These are phyloP conservation scores for Saimiri boliviensis DNA, from an alignment of 2,113 vertebrate species.

Conservation along the genomic window DNA sequence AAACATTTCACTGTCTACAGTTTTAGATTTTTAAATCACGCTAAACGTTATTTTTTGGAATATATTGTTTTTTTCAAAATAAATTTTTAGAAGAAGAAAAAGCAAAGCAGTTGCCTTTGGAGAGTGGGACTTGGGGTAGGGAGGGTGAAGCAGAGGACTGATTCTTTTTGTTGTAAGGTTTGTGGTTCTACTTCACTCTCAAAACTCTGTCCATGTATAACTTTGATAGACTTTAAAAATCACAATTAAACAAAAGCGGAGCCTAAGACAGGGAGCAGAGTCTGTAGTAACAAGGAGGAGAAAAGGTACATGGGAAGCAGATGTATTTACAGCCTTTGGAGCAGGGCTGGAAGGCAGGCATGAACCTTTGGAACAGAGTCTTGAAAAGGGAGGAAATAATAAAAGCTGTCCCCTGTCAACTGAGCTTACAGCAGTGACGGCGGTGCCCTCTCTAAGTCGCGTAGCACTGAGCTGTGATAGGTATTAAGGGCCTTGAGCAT, in stretches of 20 bases:
- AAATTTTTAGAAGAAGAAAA: not conserved
- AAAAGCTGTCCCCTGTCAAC: not conserved
- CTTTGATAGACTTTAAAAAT: not conserved
- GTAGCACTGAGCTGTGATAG: not conserved
- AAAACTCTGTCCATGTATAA: not conserved
- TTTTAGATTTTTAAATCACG: slow-evolving; percentile 5
- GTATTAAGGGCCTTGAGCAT: not conserved
- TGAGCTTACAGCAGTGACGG: not conserved
- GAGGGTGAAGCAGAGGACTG: not conserved
- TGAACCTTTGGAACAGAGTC: slow-evolving; percentile 19
- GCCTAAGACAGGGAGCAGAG: not conserved
- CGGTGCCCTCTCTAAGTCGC: fast-evolving
- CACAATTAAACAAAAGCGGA: not conserved
- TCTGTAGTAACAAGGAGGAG: not conserved
- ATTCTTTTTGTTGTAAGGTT: not conserved
- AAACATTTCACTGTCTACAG: not conserved
- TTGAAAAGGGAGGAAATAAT: slow-evolving; percentile 13
- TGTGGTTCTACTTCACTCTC: not conserved
- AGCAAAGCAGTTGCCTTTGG: not conserved
- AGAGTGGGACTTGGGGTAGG: not conserved
- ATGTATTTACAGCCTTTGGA: slow-evolving; percentile 31
- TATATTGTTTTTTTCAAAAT: slow-evolving; percentile 30
- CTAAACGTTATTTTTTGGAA: slow-evolving; percentile 16
- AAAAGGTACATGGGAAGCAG: not conserved
- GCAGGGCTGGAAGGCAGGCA: slow-evolving; percentile 9